A percentile compares a stretch with the other conserved stretches of the same genome.
Evolutionary conservation across 2,888 invertebrate species (phyloP).

Genomic region (Crocallis elinguaria): DNA sequence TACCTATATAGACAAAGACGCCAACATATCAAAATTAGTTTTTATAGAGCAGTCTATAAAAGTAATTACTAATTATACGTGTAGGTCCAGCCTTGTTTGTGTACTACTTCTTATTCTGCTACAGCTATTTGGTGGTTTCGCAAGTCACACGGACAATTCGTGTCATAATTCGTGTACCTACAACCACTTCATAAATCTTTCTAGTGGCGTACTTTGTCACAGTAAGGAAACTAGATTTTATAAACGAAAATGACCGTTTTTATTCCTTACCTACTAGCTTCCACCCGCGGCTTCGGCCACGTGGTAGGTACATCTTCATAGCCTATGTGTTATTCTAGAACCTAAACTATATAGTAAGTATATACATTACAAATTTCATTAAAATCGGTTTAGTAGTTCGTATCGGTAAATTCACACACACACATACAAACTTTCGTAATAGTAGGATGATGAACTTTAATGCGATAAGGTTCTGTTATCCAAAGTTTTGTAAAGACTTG

Average conservation of each 20-base stretch:
- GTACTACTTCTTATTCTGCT: neutral
- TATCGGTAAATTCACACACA: too few species aligned
- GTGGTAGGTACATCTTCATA: too few species aligned
- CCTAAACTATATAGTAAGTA: too few species aligned
- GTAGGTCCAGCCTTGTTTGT: neutral
- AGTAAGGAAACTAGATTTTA: neutral
- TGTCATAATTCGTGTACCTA: slow-evolving; percentile 17
- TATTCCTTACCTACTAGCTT: neutral
- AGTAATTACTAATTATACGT: slow-evolving; percentile 14
- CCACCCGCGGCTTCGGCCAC: too few species aligned
- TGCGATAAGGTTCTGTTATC: too few species aligned
- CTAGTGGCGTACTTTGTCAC: neutral
- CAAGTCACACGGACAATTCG: slow-evolving; percentile 28
- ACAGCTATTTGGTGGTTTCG: slow-evolving; percentile 18
- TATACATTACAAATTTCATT: too few species aligned
- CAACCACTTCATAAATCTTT: slow-evolving; percentile 1
- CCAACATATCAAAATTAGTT: slow-evolving; percentile 8
- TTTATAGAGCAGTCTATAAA: slow-evolving; percentile 15
- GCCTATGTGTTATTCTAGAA: too few species aligned
- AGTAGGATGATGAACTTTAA: too few species aligned
- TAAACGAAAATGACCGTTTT: too few species aligned
- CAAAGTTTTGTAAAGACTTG: too few species aligned
- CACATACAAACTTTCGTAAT: too few species aligned
- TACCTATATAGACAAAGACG: slow-evolving; percentile 20
- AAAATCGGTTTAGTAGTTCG: too few species aligned